Percentiles rank a stretch among this genome's conserved stretches.
Evolutionary conservation across 1,140 invertebrate species (phyloP).

Genomic region (Bombus fervidus): DNA sequence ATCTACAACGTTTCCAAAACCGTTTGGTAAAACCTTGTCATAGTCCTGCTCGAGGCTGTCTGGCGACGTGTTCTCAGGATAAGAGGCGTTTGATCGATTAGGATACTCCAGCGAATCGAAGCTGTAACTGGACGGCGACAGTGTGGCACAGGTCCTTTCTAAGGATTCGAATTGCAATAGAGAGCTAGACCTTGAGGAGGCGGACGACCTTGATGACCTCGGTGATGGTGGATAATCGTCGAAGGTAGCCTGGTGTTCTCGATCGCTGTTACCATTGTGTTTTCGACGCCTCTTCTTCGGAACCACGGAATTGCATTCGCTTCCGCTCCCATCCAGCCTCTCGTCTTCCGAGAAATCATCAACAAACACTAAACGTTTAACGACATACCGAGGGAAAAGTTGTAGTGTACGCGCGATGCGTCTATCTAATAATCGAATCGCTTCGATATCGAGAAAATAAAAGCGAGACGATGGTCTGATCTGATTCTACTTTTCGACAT

Average conservation of each 20-base stretch:
- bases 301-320: conserved; percentile 90
- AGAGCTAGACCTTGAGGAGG: conserved; percentile 86
- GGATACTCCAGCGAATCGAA: conserved; percentile 84
- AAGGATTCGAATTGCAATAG: conserved; percentile 91
- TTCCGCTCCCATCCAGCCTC: conserved; percentile 84
- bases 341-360: conserved; percentile 67
- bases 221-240: conserved; percentile 80
- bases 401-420: no score
- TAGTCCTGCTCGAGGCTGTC: conserved; percentile 83
- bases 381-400: conserved; percentile 7
- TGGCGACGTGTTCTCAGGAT: conserved; percentile 79
- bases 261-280: conserved; percentile 77
- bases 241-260: conserved; percentile 73
- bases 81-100: conserved; percentile 75
- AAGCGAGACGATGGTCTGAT: no score
- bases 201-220: conserved; percentile 72
- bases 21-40: conserved; percentile 69
- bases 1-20: conserved; percentile 42
- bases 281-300: conserved; percentile 90
- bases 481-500: no score
- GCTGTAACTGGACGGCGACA: conserved; percentile 83
- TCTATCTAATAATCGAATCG: no score
- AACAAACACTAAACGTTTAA: conserved; percentile 36
- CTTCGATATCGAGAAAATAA: no score
- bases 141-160: conserved; percentile 86